Percentiles rank a stretch among this genome's conserved stretches.
Evolutionary conservation across 2,113 vertebrate genomes (phyloP).

Genomic region (Mobula hypostoma): DNA sequence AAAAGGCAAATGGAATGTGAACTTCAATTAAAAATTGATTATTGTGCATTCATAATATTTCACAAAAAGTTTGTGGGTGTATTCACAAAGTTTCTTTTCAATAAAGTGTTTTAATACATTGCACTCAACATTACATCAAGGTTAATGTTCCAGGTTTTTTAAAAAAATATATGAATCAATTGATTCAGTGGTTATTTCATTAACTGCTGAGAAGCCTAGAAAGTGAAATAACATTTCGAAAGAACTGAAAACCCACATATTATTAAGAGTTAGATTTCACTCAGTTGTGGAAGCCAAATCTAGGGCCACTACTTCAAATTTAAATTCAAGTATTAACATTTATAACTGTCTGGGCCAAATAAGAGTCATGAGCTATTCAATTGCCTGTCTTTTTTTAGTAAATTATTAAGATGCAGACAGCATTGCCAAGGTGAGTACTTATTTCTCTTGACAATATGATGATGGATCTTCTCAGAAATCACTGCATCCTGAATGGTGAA

Average conservation of each 20-base stretch:
- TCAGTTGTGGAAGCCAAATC: not conserved
- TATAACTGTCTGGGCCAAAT: no score
- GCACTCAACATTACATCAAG: not conserved
- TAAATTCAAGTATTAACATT: not conserved
- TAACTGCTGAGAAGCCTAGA: not conserved
- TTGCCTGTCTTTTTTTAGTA: not conserved
- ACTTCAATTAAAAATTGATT: conserved; percentile 46
- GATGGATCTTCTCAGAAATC: not conserved
- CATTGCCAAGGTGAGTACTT: not conserved
- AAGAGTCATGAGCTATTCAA: not conserved
- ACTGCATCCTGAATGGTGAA: not conserved
- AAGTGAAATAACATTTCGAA: not conserved
- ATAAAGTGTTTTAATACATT: not conserved
- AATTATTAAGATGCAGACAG: not conserved
- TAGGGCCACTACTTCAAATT: not conserved
- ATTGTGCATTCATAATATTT: conserved; percentile 39
- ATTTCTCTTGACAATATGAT: not conserved
- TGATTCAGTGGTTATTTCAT: not conserved
- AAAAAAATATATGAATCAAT: not conserved
- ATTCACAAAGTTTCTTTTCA: not conserved
- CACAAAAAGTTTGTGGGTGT: not conserved
- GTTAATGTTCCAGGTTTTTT: not conserved
- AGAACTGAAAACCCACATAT: no score
- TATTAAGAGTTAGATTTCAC: not conserved
- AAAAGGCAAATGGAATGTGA: conserved; percentile 48